phyloP scores from a whole-genome alignment of 2,888 invertebrate genomes.

The Aporophyla lueneburgensis region DNA sequence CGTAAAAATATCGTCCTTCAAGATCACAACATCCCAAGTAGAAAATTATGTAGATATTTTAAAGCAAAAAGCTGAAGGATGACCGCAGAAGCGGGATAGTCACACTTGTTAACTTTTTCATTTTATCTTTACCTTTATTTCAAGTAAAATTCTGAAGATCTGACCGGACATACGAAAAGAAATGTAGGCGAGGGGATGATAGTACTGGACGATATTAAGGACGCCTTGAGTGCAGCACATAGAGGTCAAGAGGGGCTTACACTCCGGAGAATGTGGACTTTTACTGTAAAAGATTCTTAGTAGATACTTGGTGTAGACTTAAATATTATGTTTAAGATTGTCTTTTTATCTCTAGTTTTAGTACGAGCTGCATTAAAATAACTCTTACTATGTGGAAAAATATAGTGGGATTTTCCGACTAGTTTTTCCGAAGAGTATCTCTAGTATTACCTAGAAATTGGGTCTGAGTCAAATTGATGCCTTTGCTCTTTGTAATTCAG shows the following conservation, averaged over 20 bases:
- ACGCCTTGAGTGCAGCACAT: conserved; percentile 28
- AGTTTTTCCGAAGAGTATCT: background rate
- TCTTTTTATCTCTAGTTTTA: background rate
- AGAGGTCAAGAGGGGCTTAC: conserved; percentile 35
- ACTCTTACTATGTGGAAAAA: background rate
- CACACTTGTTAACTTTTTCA: conserved; percentile 5
- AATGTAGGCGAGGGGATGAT: background rate
- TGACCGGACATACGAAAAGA: background rate
- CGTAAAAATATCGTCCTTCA: conserved; percentile 20
- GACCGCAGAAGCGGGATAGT: conserved; percentile 18
- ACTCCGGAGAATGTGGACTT: conserved; percentile 31
- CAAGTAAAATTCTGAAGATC: background rate
- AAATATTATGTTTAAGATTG: conserved; percentile 8
- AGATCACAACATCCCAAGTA: conserved; percentile 11
- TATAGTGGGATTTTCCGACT: background rate
- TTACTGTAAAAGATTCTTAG: conserved; percentile 39
- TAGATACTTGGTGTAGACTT: conserved; percentile 22
- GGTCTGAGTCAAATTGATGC: background rate
- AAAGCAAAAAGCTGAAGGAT: conserved; percentile 46
- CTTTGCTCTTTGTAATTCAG: background rate
- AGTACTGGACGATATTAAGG: conserved; percentile 30
- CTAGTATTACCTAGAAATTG: too few species aligned
- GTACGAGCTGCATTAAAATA: background rate
- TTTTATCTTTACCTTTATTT: background rate
- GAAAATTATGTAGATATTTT: conserved; percentile 51